These are phyloP conservation scores for Hermaeophaga mercurialis DNA, from an alignment of 2,888 invertebrate species.

Conservation along the genomic window DNA sequence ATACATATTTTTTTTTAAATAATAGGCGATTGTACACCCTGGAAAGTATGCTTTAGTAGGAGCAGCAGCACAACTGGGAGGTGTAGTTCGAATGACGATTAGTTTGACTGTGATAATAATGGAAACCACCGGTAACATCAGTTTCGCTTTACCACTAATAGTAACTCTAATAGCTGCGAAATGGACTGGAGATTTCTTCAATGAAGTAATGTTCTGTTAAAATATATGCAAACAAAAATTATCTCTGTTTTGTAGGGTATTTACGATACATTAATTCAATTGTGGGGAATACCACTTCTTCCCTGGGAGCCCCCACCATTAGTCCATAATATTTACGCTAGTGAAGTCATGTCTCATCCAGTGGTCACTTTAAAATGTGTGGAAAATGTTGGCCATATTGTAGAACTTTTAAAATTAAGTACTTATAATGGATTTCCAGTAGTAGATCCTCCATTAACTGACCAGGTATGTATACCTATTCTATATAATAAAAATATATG, in stretches of 20 bases:
- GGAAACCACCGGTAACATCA: slow-evolving; percentile 95
- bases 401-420: slow-evolving; percentile 77
- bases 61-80: slow-evolving; percentile 94
- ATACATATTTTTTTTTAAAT: background rate
- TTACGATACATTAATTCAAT: slow-evolving; percentile 94
- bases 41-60: slow-evolving; percentile 96
- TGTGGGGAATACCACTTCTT: slow-evolving; percentile 85
- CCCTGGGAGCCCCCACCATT: slow-evolving; percentile 94
- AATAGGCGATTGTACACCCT: slow-evolving; percentile 72
- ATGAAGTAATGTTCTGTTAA: slow-evolving; percentile 68
- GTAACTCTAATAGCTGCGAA: slow-evolving; percentile 95
- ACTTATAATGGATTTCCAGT: slow-evolving; percentile 96
- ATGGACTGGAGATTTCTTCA: slow-evolving; percentile 98
- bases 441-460: slow-evolving; percentile 72
- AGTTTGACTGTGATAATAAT: slow-evolving; percentile 96
- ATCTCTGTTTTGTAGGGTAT: slow-evolving; percentile 71
- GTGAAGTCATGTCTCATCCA: slow-evolving; percentile 92
- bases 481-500: too few species aligned
- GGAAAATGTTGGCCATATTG: slow-evolving; percentile 88
- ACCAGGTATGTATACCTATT: slow-evolving; percentile 67
- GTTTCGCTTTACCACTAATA: slow-evolving; percentile 95
- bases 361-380: slow-evolving; percentile 82
- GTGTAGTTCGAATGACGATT: slow-evolving; percentile 98
- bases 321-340: slow-evolving; percentile 82
- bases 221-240: background rate